These are phyloP conservation scores for Furcifer pardalis DNA, from an alignment of 2,797 vertebrate species.

Conservation along the genomic window DNA sequence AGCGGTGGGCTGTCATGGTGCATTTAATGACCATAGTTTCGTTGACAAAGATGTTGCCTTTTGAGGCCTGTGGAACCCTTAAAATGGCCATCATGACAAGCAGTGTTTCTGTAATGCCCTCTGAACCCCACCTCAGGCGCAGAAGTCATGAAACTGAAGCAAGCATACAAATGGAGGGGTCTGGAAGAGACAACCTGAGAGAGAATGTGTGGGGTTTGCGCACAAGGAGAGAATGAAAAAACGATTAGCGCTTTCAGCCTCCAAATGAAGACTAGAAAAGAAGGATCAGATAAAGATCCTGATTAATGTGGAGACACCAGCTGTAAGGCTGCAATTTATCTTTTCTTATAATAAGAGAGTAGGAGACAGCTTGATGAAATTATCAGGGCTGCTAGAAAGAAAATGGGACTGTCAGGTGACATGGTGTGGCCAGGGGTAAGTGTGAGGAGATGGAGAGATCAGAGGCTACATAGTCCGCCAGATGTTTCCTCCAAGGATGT, in stretches of 20 bases:
- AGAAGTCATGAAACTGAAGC: not conserved
- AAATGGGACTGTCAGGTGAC: not conserved
- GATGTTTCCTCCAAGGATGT: not conserved
- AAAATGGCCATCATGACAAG: not conserved
- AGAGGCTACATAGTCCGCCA: not conserved
- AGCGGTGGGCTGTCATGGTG: not conserved
- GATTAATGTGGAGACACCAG: constrained; percentile 9
- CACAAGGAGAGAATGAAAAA: not conserved
- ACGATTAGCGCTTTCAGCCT: constrained; percentile 10
- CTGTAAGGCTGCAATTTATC: not conserved
- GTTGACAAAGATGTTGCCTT: not conserved
- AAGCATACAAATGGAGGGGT: not conserved
- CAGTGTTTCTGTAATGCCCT: not conserved
- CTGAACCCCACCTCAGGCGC: not conserved
- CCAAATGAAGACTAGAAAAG: not conserved
- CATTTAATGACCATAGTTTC: not conserved
- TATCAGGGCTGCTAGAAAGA: not conserved
- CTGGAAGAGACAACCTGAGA: not conserved
- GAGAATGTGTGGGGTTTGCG: not conserved
- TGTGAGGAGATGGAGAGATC: not conserved
- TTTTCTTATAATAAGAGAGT: not conserved
- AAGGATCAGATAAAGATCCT: constrained; percentile 18
- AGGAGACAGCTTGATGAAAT: not conserved
- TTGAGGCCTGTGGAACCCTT: not conserved
- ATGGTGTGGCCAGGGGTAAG: not conserved